Base-by-base conservation (phyloP, 2,113 vertebrate genomes). In the Neodon shergylaensis region DNA sequence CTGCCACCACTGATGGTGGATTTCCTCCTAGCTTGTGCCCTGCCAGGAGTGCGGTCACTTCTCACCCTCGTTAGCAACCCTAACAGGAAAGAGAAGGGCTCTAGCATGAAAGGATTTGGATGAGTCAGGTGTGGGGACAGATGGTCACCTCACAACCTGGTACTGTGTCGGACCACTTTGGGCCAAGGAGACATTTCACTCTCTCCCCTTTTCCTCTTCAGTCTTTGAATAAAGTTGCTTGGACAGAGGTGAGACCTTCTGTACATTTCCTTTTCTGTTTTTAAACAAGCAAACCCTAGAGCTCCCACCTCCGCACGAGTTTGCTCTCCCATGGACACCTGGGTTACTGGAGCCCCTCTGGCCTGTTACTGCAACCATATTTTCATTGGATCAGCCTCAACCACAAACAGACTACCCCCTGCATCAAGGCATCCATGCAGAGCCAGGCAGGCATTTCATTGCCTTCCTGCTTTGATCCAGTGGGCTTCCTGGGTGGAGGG, bases 331-430 rank as follows among this genome's bases (percentile, higher is more conserved):
- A 3, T 2, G 21, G 90, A 76, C 74, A 1, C 73, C 77, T 1
- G 82, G 85, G 78, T 92, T 61, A 1, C 52, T 79, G 61, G 31
- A 54, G 61, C 78, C 49, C 44, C 92, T 94, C 68, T 24, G 13
- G 66, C 73, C 83, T 31, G 21, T 94, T 66, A 24, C 8, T 83
- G 68, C 54, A 44, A 2, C 82, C 14, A 0, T 91, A 1, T 92
- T 97, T 96, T 72, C 63, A 83, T 49, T 74, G 91, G 93, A 79
- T 82, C 73, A 13, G 0, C 86, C 72, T 96, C 94, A 21, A 0
- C 70, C 1, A 36, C 89, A 42, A 79, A 78, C 90, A 61, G 19
- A 22, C 14, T 49, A 24, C 16, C 49, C 83, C 82, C 52, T 26
- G 70, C 61, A 61, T 17, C 9, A 81, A 83, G n/a, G 84, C 3